Base-by-base conservation (phyloP, 1,140 invertebrate species). In the Drosophila nasuta region DNA sequence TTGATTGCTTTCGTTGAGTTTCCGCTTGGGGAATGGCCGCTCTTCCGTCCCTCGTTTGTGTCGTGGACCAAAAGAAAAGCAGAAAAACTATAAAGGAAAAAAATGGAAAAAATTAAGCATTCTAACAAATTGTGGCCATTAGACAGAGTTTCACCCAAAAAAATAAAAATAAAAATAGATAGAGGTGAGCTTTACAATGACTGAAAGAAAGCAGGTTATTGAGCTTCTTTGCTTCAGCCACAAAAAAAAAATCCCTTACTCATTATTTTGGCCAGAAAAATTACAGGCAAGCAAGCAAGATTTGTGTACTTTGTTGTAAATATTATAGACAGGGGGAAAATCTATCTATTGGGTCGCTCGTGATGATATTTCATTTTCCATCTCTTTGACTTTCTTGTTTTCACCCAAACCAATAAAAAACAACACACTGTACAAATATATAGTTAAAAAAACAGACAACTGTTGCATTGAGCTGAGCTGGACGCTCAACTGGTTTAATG, bases 321-420 rank as follows among this genome's bases (percentile, higher is more conserved):
- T 72, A 54, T 58, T 49, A 57, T 68, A 25, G 38, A 7, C 3
- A 25, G 35, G 17, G 5, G 38, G 51, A 71, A 75, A 71, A 59
- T 64, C 58, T 35, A 48, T 54, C 30, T 52, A 52, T 20, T 66
- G 48, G 25, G 43, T 66, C 45, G 51, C 25, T 30, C 65, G 70
- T 74, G 62, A 80, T 80, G 83, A 87, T 87, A 88, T 67, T 88
- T 89, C 70, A 83, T 68, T 88, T 88, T 87, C 77, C 70, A 57
- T 75, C 64, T 78, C 76, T 62, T 72, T 82, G 77, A 67, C 72
- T 82, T 88, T 88, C 73, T 89, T 77, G 73, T 88, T 87, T 88
- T 87, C 83, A 54, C 77, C 54, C 15, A 65, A 67, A 57, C 48
- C 54, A 66, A 48, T 17, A 64, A 68, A 5, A 59, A 33, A 64